Base-by-base conservation (phyloP, 1,140 invertebrate species). In the Holcopasites calliopsidis region DNA sequence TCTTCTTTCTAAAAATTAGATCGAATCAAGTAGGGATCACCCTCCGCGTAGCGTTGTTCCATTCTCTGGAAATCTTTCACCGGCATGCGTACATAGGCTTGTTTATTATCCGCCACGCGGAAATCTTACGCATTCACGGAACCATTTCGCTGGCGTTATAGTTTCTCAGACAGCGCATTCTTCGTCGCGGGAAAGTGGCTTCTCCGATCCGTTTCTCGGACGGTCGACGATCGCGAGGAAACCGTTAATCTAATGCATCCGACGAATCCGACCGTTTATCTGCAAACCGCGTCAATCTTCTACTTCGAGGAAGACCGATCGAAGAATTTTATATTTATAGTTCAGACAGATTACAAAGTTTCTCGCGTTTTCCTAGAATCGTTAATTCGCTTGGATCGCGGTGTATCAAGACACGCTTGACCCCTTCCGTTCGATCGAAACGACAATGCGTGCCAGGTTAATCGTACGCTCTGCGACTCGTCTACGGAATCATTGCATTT, bases 191-290 rank as follows among this genome's bases (percentile, higher is more conserved):
- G 44, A 64, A 57, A 47, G 58, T 66, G 10, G 5, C 35, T 62
- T 38, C 13, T 23, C 44, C 31, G 4, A 18, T 26, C 33, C 13
- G 33, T 26, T 11, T 18, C 26, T 2, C 55, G 2, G n/a, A 38
- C n/a, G 44, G 44, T n/a, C 44, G 44, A 2, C 28, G 54, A 76
- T 69, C 58, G 57, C 38, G 18, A 28, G 28, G 47, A 28, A n/a
- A 35, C 50, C 54, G 68, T 66, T 82, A 72, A 82, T 80, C 40
- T 23, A 58, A 70, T 50, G 50, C 62, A 50, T 79, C 50, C 62
- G 77, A 35, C 58, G 76, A 80, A 65, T 75, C 47, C 40, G 52
- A 8, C 28, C 47, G 47, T 61, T 76, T 61, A 71, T 76, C 74
- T 54, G 35, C 35, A 21, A 42, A 31, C n/a, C 40, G 16, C 44